Base-by-base conservation (phyloP, 2,113 vertebrate genomes). In the Dascyllus trimaculatus region DNA sequence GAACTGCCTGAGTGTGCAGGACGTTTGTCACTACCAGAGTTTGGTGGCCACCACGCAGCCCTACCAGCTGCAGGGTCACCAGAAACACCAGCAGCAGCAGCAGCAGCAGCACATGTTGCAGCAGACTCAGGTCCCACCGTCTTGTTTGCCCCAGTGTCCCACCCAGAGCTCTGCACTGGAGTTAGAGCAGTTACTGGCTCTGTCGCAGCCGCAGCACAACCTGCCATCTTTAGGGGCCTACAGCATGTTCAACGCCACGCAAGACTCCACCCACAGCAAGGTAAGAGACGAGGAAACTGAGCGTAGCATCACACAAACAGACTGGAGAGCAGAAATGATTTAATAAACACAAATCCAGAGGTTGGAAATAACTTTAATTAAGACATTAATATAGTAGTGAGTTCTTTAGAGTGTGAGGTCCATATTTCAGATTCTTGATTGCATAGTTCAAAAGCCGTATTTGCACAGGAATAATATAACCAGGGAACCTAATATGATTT, bases 181-280 rank as follows among this genome's bases (percentile, higher is more conserved):
- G 49, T 2, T 92, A 2, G 90, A 93, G 52, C 89, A 88, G 62
- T 38, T 93, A 0, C 80, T 91, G 68, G 86, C 77, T 8, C 69
- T 91, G 49, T 35, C 90, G 3, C 84, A 81, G 40, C 81, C 81
- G 0, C 87, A 82, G 32, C 72, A 73, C 76, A 22, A 32, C 52
- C 70, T 78, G 60, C 82, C 87, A 0, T 48, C 88, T 0, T 18
- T 88, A 57, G 82, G 89, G 60, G 38, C 83, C 72, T 91, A 82
- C 61, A n/a, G 76, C 61, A 11, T 88, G 71, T 88, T 92, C 52
- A 35, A 57, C 65, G 25, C 52, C 7, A 14, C 76, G 2, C 83
- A 80, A 3, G 90, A 91, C 11, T 17, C 70, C 26, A 17, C 74
- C 5, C 85, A 71, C 66, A 80, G 80, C 79, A 89, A 92, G 94